A percentile compares a stretch with the other conserved stretches of the same genome.
These are phyloP conservation scores for Nerophis lumbriciformis DNA, from an alignment of 2,113 vertebrate genomes.

Conservation along the genomic window DNA sequence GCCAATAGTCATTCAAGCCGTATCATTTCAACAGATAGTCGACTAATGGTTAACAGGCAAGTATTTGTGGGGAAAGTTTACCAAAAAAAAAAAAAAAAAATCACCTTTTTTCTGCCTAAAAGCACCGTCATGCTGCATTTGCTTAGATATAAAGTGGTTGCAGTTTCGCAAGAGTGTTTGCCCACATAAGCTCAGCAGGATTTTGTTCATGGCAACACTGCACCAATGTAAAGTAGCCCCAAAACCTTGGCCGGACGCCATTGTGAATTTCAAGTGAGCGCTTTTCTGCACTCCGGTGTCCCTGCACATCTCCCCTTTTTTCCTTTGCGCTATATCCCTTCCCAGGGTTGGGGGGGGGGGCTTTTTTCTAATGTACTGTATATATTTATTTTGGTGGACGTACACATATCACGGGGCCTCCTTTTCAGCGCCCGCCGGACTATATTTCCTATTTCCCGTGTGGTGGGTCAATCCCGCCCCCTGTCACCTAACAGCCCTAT, in stretches of 20 bases:
- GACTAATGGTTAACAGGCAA: too few species aligned
- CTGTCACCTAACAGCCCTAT: slow-evolving; percentile 46
- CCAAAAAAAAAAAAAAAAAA: too few species aligned
- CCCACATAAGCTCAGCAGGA: slow-evolving; percentile 54
- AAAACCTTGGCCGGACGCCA: slow-evolving; percentile 63
- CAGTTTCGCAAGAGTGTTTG: slow-evolving; percentile 52
- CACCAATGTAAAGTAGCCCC: slow-evolving; percentile 73
- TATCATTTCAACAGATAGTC: too few species aligned
- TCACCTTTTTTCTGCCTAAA: too few species aligned
- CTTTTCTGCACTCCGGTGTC: slow-evolving; percentile 49
- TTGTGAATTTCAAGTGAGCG: slow-evolving; percentile 71
- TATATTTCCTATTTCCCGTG: slow-evolving; percentile 53
- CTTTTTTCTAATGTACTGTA: neutral
- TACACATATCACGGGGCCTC: slow-evolving; percentile 48
- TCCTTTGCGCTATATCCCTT: slow-evolving; percentile 12
- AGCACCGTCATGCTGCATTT: neutral
- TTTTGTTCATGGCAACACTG: slow-evolving; percentile 64
- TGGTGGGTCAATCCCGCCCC: slow-evolving; percentile 49
- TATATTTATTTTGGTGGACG: slow-evolving; percentile 35
- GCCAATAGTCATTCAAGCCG: too few species aligned
- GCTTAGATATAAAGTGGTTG: slow-evolving; percentile 25
- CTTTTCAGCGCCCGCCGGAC: slow-evolving; percentile 28
- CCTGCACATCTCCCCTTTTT: slow-evolving; percentile 34
- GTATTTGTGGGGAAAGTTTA: too few species aligned
- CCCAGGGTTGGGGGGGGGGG: neutral